Evolutionary conservation across 2,797 vertebrate genomes (phyloP), one percentile per base, ranked within the genome.

Genomic region (Sebastes flavidus): DNA sequence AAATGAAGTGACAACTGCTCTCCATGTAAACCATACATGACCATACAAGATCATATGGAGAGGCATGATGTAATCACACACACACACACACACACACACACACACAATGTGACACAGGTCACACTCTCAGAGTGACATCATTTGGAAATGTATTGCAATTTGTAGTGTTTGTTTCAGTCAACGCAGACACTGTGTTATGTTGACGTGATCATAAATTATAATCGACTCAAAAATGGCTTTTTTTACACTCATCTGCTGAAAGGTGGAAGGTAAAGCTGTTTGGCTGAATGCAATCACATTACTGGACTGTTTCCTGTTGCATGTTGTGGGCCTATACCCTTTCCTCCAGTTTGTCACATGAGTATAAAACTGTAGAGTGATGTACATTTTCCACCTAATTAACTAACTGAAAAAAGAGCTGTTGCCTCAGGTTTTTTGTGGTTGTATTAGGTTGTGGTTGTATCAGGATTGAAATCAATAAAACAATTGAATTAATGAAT

Each of bases 41-140:
- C 68, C 38, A 42, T 42, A 78, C 49, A 49, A 63, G 27, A 71
- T 88, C 87, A 87, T 80, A 87, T 81, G 71, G 5, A 75, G 22
- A 63, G 16, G 25, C 36, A 55, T 86, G 76, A 81, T 54, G 42
- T 16, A 78, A 24, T 6, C 49, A 55, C 70, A 5, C 36, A 36
- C 34, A 36, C 36, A 38, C 36, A 38, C 36, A 36, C 34, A 36
- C 32, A 36, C 34, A 36, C 34, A 38, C 38, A 42, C 13, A 61
- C 34, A 16, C 16, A 49, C 52, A 70, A 1, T 62, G 75, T 78
- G 80, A 74, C 74, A 30, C 13, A 60, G 24, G 58, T 42, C 85
- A 77, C 29, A 9, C 14, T 6, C 60, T 72, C 8, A 63, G 12
- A 9, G 4, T 74, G 63, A 56, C 56, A 20, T 52, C 4, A 52